phyloP scores from a whole-genome alignment of 1,140 invertebrate genomes.

The Caenorhabditis remanei region DNA sequence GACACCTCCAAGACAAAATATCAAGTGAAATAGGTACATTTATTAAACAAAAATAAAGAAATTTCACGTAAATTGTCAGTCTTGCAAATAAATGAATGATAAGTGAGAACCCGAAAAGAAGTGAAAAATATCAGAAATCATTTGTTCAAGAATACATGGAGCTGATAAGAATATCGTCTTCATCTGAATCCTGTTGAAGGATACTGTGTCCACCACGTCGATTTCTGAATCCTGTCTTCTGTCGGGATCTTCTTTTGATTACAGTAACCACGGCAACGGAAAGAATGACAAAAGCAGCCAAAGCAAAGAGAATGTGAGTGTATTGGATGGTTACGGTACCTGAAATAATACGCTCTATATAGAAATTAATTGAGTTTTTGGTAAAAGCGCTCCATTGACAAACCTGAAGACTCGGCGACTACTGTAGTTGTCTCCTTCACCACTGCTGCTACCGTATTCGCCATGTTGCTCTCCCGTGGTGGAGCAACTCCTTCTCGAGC shows the following conservation, averaged over 20 bases:
- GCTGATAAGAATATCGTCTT: constrained; percentile 67
- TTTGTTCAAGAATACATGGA: constrained; percentile 65
- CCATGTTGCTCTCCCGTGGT: not conserved
- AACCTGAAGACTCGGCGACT: not conserved
- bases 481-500: constrained; percentile 19
- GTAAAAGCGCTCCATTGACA: not conserved
- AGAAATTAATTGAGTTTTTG: no score
- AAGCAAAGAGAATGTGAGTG: constrained; percentile 35
- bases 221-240: constrained; percentile 53
- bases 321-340: constrained; percentile 45
- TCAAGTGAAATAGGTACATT: no score
- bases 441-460: not conserved
- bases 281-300: constrained; percentile 55
- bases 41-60: no score
- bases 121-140: not conserved
- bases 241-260: constrained; percentile 47
- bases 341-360: not conserved
- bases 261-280: constrained; percentile 33
- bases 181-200: constrained; percentile 59
- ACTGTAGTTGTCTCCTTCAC: constrained; percentile 19
- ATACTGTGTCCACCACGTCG: constrained; percentile 40
- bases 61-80: no score
- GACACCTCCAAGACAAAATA: no score
- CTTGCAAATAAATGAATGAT: no score
- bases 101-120: constrained; percentile 7